Conservation (phyloP, 2,113 vertebrate species). For the Limnothrissa miodon region DNA sequence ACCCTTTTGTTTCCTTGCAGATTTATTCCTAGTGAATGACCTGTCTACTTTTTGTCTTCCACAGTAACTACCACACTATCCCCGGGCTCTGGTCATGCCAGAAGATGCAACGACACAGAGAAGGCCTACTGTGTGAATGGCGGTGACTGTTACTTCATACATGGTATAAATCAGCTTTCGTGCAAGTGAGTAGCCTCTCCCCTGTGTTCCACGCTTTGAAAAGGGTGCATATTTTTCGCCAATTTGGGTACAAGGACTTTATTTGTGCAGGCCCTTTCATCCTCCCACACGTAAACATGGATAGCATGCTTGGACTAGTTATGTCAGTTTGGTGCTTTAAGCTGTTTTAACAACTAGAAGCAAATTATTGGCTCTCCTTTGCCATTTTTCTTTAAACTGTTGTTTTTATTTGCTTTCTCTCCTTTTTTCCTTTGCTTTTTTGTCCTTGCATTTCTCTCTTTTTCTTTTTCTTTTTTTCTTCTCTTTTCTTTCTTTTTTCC, state of each 20-base stretch:
- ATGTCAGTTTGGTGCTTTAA: slow-evolving; percentile 11
- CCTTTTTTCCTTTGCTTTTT: background rate
- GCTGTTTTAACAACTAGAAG: background rate
- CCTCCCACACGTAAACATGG: background rate
- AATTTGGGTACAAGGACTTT: background rate
- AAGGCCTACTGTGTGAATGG: slow-evolving; percentile 96
- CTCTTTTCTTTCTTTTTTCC: background rate
- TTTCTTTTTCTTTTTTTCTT: background rate
- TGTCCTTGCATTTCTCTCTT: background rate
- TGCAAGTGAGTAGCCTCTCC: slow-evolving; percentile 89
- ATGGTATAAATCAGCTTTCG: slow-evolving; percentile 94
- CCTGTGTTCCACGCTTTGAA: background rate
- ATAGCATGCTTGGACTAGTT: slow-evolving; percentile 4
- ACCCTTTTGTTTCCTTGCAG: background rate
- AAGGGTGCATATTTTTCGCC: background rate
- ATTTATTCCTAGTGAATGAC: background rate
- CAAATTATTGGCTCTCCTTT: background rate
- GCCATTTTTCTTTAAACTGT: background rate
- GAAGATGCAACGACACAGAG: slow-evolving; percentile 95
- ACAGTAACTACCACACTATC: slow-evolving; percentile 88
- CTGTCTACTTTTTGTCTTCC: slow-evolving; percentile 40
- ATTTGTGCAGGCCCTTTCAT: background rate
- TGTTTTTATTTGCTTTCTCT: background rate
- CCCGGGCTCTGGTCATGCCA: slow-evolving; percentile 89
- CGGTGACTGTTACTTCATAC: slow-evolving; percentile 95